Base-by-base conservation (phyloP, 2,888 invertebrate species). In the Xylota sylvarum region DNA sequence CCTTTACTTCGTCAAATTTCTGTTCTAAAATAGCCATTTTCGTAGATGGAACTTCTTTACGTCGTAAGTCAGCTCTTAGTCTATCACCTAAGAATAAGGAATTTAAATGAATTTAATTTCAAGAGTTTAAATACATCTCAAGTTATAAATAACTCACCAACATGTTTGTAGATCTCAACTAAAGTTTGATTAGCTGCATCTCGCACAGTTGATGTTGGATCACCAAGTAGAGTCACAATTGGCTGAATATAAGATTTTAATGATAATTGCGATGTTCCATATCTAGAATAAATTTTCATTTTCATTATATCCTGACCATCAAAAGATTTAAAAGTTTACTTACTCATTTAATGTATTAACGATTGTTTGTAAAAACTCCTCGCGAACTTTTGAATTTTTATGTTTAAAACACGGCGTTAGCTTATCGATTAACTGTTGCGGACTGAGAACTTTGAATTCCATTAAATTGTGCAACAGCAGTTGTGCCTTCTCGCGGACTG, bases 311-410 rank as follows among this genome's bases (percentile, higher is more conserved):
- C n/a, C 4, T 1, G 2, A 43, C 4, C 7, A 12, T 56, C 43
- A n/a, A 9, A n/a, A 12, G 27, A 14, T 48, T n/a, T 37, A 32
- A 6, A n/a, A 10, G 3, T 52, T 35, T 19, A 48, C 96, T 95
- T 93, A 97, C 96, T 96, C 96, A 91, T 97, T 96, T 37, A 98
- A 93, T 56, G 97, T 95, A 77, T 96, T 95, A 86, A 97, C 96
- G 89, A 98, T 95, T 89, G 97, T 96, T 88, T 96, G 94, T 85
- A 98, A 93, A 37, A 97, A 96, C 92, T 98, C 98, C 91, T 98
- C 98, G 70, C 98, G 93, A 40, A 98, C 96, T 93, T 98, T 97
- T 90, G 97, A 96, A 92, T 98, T 97, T 93, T 98, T 98, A 93
- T 98, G 98, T 89, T 94, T 94, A 90, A 98, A 94, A 88, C 94